phyloP scores from a whole-genome alignment of 2,797 vertebrate species.

The Liasis olivaceus region DNA sequence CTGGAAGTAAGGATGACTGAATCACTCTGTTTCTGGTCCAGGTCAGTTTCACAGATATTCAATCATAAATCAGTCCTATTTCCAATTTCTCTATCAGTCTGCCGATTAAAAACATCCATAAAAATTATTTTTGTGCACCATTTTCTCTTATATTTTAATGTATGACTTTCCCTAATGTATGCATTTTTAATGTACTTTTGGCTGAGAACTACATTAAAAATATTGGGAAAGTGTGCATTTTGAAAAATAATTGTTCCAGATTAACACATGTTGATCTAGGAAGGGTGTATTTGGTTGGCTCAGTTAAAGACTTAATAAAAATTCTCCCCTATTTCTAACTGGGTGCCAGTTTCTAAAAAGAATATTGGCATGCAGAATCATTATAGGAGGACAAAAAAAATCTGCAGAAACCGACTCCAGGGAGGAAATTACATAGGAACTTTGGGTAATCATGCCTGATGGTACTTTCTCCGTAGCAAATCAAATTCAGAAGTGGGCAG shows the following conservation, averaged over 20 bases:
- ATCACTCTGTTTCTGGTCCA: not conserved
- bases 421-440: not conserved
- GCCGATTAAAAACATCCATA: not conserved
- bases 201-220: not conserved
- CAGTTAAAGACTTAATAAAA: not conserved
- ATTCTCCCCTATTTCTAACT: not conserved
- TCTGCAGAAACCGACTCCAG: slow-evolving; percentile 20
- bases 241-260: not conserved
- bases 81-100: not conserved
- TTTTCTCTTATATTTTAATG: not conserved
- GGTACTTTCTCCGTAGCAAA: not conserved
- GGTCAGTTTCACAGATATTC: not conserved
- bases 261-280: not conserved
- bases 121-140: not conserved
- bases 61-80: not conserved
- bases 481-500: not conserved
- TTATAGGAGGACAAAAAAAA: not conserved
- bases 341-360: not conserved
- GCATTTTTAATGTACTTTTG: not conserved
- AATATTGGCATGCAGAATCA: not conserved
- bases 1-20: not conserved
- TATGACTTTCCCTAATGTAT: not conserved
- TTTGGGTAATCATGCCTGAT: not conserved
- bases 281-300: not conserved
- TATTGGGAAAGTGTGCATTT: not conserved